Conservation (phyloP, 2,797 vertebrate species). For the Limnodromus scolopaceus region DNA sequence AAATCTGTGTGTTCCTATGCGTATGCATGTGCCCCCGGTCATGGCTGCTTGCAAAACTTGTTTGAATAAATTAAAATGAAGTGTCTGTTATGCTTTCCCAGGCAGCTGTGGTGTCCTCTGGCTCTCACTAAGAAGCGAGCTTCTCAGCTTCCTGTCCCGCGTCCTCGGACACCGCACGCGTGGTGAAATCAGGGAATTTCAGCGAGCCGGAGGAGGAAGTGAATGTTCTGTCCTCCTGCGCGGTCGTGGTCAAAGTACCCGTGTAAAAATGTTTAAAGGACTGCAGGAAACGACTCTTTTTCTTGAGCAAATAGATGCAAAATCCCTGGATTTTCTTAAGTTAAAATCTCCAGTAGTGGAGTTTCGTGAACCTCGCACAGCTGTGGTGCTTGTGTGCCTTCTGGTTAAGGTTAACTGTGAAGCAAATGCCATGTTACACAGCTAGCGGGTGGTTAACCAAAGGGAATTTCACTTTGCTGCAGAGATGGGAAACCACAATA, state of each 20-base stretch:
- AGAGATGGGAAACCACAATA: constrained; percentile 35
- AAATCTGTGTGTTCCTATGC: rapidly evolving
- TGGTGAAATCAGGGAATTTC: constrained; percentile 69
- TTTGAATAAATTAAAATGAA: background rate
- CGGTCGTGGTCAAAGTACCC: background rate
- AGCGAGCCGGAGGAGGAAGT: background rate
- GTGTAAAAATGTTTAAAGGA: background rate
- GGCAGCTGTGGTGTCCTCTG: background rate
- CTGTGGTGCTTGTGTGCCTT: background rate
- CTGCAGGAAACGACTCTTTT: background rate
- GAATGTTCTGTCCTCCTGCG: background rate
- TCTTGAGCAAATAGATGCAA: background rate
- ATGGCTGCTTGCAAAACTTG: background rate
- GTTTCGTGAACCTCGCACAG: background rate
- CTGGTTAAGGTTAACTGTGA: background rate
- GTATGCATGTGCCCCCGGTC: background rate
- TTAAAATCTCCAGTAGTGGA: background rate
- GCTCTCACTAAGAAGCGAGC: background rate
- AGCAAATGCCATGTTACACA: background rate
- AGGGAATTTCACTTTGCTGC: constrained; percentile 62
- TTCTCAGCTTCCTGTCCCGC: background rate
- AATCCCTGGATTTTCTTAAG: background rate
- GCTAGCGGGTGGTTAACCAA: constrained; percentile 45
- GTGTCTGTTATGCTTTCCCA: background rate
- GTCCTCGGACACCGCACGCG: rapidly evolving